Evolutionary conservation across 2,113 vertebrate species (phyloP).

Genomic region (Bungarus multicinctus): DNA sequence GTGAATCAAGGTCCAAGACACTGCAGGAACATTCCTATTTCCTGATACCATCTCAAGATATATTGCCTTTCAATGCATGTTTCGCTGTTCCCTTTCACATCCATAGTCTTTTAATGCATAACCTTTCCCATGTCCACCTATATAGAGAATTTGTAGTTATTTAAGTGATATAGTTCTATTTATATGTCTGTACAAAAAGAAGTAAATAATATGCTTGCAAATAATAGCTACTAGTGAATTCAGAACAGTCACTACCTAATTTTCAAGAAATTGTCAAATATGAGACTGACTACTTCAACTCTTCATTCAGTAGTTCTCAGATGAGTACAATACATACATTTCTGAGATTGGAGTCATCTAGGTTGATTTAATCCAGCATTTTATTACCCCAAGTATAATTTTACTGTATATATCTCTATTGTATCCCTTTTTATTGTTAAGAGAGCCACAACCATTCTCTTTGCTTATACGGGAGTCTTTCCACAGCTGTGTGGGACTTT

Average conservation of each 20-base stretch:
- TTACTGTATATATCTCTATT: not conserved
- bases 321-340: not conserved
- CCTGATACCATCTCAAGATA: not conserved
- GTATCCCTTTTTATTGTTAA: not conserved
- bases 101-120: too few relatives aligned
- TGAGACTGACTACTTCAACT: not conserved
- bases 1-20: not conserved
- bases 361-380: not conserved
- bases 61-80: not conserved
- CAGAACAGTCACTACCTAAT: not conserved
- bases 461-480: not conserved
- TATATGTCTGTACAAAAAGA: not conserved
- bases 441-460: not conserved
- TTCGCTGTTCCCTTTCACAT: too few relatives aligned
- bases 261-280: not conserved
- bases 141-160: not conserved
- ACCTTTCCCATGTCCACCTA: not conserved
- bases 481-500: not conserved
- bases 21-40: not conserved
- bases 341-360: not conserved
- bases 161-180: not conserved
- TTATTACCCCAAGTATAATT: not conserved
- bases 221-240: not conserved
- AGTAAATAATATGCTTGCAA: not conserved
- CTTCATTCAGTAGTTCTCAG: not conserved